These are phyloP conservation scores for Phyllotis vaccarum DNA, from an alignment of 2,797 vertebrate genomes.

Conservation along the genomic window DNA sequence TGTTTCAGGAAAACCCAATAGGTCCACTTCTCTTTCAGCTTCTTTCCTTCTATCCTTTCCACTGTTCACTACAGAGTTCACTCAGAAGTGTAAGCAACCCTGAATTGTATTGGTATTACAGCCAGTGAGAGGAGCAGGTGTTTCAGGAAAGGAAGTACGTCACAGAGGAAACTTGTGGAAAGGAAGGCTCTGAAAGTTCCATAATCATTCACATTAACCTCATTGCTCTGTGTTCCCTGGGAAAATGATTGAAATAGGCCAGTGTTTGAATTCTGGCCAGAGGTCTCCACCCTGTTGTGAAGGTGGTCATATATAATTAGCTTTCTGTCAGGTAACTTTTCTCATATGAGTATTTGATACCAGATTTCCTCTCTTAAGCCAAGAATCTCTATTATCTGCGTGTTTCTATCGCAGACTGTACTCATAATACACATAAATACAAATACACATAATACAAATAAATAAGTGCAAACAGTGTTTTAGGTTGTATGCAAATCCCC, in stretches of 20 bases:
- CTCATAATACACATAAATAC: no score
- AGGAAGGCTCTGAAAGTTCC: constrained; percentile 12
- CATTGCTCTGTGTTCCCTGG: neutral
- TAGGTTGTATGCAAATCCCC: constrained; percentile 48
- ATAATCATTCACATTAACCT: constrained; percentile 15
- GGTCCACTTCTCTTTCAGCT: constrained; percentile 24
- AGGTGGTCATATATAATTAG: constrained; percentile 6
- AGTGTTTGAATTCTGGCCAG: constrained; percentile 7
- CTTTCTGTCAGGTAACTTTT: constrained; percentile 47
- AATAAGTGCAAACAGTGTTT: constrained; percentile 5
- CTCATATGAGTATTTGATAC: constrained; percentile 32
- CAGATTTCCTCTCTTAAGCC: constrained; percentile 45
- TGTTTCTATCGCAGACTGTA: constrained; percentile 22
- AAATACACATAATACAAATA: constrained; percentile 43
- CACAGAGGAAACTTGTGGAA: neutral
- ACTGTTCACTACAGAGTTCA: constrained; percentile 21
- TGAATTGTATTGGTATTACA: neutral
- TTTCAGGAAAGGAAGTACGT: constrained; percentile 6
- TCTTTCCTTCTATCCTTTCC: neutral
- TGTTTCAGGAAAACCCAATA: neutral
- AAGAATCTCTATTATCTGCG: neutral
- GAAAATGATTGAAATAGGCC: constrained; percentile 38
- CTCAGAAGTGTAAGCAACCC: neutral
- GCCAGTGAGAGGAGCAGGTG: neutral
- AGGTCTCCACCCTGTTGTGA: constrained; percentile 43